Percentiles rank a stretch among this genome's conserved stretches.
phyloP scores from a whole-genome alignment of 1,140 invertebrate species.

The Atta texana region DNA sequence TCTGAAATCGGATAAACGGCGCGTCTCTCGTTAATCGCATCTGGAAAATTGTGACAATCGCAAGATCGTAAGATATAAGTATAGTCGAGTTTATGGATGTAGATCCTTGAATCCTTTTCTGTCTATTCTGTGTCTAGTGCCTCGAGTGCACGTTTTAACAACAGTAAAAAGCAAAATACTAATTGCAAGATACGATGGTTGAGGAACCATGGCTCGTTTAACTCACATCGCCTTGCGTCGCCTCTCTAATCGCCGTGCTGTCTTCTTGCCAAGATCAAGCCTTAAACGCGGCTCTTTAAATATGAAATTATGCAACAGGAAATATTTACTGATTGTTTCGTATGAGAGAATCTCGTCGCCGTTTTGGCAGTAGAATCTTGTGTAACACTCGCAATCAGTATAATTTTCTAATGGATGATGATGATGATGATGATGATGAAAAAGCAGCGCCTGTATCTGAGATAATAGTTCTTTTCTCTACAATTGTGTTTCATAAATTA shows the following conservation, averaged over 20 bases:
- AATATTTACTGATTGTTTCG: slow-evolving; percentile 50
- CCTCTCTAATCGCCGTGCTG: slow-evolving; percentile 33
- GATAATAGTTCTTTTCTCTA: not conserved
- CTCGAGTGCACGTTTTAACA: slow-evolving; percentile 1
- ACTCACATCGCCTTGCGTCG: slow-evolving; percentile 13
- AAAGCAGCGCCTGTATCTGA: not conserved
- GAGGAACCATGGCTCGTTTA: slow-evolving; percentile 65
- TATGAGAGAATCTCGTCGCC: slow-evolving; percentile 38
- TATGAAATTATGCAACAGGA: slow-evolving; percentile 53
- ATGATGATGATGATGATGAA: slow-evolving; percentile 19
- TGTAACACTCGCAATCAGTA: not conserved
- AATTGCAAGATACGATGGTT: slow-evolving; percentile 32
- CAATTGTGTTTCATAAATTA: not conserved
- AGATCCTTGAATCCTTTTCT: too few relatives aligned
- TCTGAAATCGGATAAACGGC: slow-evolving; percentile 32
- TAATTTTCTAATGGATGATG: slow-evolving; percentile 27
- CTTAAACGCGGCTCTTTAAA: slow-evolving; percentile 48
- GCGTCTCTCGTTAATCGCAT: not conserved
- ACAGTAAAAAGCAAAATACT: not conserved
- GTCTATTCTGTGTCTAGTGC: not conserved
- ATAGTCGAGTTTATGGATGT: not conserved
- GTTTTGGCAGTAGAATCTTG: slow-evolving; percentile 17
- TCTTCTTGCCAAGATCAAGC: slow-evolving; percentile 24
- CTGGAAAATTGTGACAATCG: not conserved
- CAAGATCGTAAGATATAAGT: not conserved